Evolutionary conservation across 2,797 vertebrate genomes (phyloP).

Genomic region (Melopsittacus undulatus): DNA sequence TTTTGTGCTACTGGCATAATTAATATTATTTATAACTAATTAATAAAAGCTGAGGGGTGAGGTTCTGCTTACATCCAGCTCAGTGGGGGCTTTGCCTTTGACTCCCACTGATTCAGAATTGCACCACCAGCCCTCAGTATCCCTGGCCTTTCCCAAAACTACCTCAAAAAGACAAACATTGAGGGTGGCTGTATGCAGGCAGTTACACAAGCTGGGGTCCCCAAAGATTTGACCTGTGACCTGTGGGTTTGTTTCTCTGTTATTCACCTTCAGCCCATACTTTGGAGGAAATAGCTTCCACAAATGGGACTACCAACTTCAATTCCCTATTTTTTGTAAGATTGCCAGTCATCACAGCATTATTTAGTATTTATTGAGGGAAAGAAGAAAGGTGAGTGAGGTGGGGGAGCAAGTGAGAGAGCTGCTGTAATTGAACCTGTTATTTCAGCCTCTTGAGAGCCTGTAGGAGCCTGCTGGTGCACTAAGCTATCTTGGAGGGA

Average conservation of each 20-base stretch:
- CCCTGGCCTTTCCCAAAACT: not conserved
- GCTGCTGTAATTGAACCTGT: not conserved
- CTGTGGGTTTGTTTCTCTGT: not conserved
- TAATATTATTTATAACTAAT: conserved; percentile 23
- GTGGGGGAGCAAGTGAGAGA: not conserved
- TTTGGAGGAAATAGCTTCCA: not conserved
- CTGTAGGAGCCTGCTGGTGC: rapidly evolving
- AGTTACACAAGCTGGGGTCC: rapidly evolving
- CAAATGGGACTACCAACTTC: not conserved
- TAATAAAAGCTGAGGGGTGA: not conserved
- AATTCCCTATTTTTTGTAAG: not conserved
- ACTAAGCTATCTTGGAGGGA: not conserved
- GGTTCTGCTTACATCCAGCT: not conserved
- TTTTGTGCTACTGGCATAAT: conserved; percentile 3
- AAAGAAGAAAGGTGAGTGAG: not conserved
- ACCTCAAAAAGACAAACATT: rapidly evolving
- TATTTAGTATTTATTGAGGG: not conserved
- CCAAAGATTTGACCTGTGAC: not conserved
- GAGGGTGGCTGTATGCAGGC: not conserved
- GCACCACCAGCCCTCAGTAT: not conserved
- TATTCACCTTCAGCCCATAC: not conserved
- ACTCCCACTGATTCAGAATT: rapidly evolving
- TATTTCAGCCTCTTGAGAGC: not conserved
- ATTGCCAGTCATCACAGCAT: not conserved
- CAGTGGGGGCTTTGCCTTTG: not conserved